Evolutionary conservation across 2,888 invertebrate species (phyloP).

Genomic region (Yponomeuta sedellus): DNA sequence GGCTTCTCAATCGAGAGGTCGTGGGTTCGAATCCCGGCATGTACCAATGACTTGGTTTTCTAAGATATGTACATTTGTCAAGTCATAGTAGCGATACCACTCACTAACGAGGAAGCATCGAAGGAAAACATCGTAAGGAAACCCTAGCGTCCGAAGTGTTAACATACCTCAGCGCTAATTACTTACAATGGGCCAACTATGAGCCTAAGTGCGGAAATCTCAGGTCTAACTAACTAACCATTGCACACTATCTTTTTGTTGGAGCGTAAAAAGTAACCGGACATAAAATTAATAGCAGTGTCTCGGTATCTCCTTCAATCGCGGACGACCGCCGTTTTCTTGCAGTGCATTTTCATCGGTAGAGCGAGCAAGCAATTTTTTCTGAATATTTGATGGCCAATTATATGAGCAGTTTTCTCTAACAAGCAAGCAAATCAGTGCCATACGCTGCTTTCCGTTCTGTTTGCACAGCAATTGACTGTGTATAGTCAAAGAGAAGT

Average conservation of each 20-base stretch:
- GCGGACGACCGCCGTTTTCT: constrained; percentile 26
- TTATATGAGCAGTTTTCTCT: constrained; percentile 45
- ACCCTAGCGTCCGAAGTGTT: no score
- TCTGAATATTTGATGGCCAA: constrained; percentile 49
- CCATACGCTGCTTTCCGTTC: background rate
- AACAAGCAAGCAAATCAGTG: constrained; percentile 42
- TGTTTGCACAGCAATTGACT: background rate
- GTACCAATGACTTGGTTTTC: no score
- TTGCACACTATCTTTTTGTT: background rate
- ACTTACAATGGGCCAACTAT: no score
- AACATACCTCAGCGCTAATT: no score
- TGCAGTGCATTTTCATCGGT: constrained; percentile 52
- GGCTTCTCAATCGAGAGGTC: no score
- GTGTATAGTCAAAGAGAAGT: background rate
- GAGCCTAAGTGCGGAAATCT: no score
- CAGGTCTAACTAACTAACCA: no score
- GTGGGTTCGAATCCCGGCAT: no score
- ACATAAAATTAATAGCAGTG: constrained; percentile 16
- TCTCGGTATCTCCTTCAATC: background rate
- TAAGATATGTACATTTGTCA: no score
- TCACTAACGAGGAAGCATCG: no score
- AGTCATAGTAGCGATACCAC: no score
- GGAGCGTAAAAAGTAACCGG: background rate
- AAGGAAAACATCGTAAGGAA: no score
- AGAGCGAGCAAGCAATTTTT: constrained; percentile 53